phyloP scores from a whole-genome alignment of 64 coral and sea anemone genomes.

The Montipora sp. region DNA sequence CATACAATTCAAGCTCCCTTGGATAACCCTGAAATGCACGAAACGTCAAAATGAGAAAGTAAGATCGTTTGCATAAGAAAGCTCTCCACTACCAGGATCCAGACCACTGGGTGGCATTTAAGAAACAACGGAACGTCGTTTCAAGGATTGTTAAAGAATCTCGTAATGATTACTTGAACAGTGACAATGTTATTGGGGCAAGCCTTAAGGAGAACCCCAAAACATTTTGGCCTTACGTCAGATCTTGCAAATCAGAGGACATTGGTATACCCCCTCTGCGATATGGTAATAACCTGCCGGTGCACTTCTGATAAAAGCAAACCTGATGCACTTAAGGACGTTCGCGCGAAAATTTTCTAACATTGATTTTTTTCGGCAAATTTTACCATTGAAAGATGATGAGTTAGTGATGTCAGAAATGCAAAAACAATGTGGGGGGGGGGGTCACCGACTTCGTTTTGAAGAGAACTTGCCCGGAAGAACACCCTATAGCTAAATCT shows the following conservation, averaged over 20 bases:
- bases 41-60: constrained; percentile 33
- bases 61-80: constrained; percentile 50
- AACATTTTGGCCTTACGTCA: constrained; percentile 52
- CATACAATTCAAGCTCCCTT: constrained; percentile 37
- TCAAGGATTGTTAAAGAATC: too few relatives aligned
- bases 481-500: too few relatives aligned
- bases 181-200: constrained; percentile 5
- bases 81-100: background rate
- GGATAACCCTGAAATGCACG: background rate
- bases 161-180: constrained; percentile 15
- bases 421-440: too few relatives aligned
- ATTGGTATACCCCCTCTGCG: constrained; percentile 14
- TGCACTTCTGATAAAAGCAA: constrained; percentile 25
- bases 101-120: too few relatives aligned
- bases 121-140: too few relatives aligned
- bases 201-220: constrained; percentile 62
- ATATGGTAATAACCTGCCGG: background rate
- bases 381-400: too few relatives aligned
- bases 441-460: too few relatives aligned
- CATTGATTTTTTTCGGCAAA: too few relatives aligned
- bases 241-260: constrained; percentile 31
- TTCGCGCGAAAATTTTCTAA: too few relatives aligned
- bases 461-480: too few relatives aligned
- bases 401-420: too few relatives aligned
- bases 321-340: background rate